These are phyloP conservation scores for Mystacides longicornis DNA, from an alignment of 2,888 invertebrate genomes.

Conservation along the genomic window DNA sequence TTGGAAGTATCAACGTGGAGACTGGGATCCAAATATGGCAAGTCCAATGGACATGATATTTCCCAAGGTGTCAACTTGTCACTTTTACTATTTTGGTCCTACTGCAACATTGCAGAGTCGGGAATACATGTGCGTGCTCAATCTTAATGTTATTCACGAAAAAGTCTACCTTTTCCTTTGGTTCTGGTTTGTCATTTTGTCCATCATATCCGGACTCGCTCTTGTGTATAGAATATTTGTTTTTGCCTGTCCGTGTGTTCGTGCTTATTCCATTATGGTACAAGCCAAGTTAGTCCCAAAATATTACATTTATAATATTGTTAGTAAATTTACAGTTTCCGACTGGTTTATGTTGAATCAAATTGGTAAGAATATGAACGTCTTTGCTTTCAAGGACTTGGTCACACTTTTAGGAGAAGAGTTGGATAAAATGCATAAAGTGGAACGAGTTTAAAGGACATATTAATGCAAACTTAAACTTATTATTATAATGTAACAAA, in stretches of 20 bases:
- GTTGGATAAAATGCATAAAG: constrained; percentile 24
- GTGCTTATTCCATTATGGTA: constrained; percentile 54
- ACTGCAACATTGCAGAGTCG: constrained; percentile 49
- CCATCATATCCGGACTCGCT: constrained; percentile 53
- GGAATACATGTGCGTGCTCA: constrained; percentile 66
- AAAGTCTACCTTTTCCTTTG: constrained; percentile 69
- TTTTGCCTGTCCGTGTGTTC: constrained; percentile 49
- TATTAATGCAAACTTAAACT: too few relatives aligned
- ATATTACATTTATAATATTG: constrained; percentile 46
- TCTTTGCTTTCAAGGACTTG: constrained; percentile 57
- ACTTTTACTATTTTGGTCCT: constrained; percentile 51
- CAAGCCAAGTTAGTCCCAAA: constrained; percentile 50
- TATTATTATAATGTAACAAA: too few relatives aligned
- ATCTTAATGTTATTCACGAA: constrained; percentile 72
- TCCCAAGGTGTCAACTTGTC: constrained; percentile 63
- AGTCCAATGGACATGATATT: constrained; percentile 64
- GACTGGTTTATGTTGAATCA: constrained; percentile 75
- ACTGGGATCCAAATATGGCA: constrained; percentile 39
- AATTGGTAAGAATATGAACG: constrained; percentile 69
- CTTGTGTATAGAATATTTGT: constrained; percentile 53
- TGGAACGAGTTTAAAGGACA: constrained; percentile 3
- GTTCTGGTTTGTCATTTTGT: constrained; percentile 65
- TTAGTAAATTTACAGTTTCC: constrained; percentile 51
- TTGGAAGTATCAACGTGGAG: constrained; percentile 39
- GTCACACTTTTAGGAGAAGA: constrained; percentile 47